phyloP scores from a whole-genome alignment of 2,888 invertebrate genomes.

The Neoaliturus tenellus region DNA sequence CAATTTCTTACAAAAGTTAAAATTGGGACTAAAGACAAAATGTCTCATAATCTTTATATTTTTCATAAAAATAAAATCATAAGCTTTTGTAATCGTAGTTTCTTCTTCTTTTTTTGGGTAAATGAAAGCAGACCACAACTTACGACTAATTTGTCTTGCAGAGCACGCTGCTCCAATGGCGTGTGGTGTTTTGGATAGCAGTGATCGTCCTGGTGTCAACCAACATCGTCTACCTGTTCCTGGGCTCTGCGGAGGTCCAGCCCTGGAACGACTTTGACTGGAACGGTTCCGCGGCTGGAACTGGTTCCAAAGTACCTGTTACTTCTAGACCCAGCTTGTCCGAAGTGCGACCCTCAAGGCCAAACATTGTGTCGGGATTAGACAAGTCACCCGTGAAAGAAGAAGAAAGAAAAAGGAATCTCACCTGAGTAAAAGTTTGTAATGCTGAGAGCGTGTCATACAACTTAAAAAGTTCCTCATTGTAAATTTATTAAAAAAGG shows the following conservation, averaged over 20 bases:
- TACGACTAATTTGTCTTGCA: slow-evolving; percentile 54
- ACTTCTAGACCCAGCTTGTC: neutral
- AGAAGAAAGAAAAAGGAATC: neutral
- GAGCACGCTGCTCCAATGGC: slow-evolving; percentile 79
- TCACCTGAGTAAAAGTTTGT: neutral
- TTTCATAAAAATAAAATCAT: no score
- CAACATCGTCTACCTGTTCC: slow-evolving; percentile 81
- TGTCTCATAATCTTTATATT: no score
- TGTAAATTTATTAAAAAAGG: no score
- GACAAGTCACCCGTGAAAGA: neutral
- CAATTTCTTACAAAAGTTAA: no score
- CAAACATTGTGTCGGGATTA: neutral
- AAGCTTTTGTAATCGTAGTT: no score
- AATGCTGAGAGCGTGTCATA: no score
- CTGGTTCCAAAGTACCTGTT: slow-evolving; percentile 2
- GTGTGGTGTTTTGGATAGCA: slow-evolving; percentile 88
- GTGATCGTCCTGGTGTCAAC: slow-evolving; percentile 81
- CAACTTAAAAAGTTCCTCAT: neutral
- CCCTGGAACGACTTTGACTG: slow-evolving; percentile 80
- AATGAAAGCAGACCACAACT: no score
- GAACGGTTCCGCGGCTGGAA: neutral
- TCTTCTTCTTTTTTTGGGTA: slow-evolving; percentile 9
- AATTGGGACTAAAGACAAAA: no score
- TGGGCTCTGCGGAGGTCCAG: slow-evolving; percentile 84
- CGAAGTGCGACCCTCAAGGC: neutral